Evolutionary conservation across 2,888 invertebrate genomes (phyloP), one percentile per base, ranked within the genome.

Genomic region (Lithophane semibrunnea): DNA sequence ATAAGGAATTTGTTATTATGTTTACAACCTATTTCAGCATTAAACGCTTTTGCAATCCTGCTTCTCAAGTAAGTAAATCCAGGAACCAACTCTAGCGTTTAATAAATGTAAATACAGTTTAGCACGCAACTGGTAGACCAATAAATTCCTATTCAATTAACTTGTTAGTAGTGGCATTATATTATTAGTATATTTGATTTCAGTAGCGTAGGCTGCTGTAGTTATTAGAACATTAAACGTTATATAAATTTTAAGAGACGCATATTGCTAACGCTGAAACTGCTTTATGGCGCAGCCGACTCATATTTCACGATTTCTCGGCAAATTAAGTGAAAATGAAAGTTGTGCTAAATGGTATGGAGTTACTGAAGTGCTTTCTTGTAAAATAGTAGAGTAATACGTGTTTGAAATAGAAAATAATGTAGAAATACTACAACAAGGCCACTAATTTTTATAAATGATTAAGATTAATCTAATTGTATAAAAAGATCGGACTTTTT

Each of bases 131-230:
- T 80, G 75, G 68, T 71, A 69, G 65, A 83, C 82, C 84, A 73
- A 88, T 88, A 90, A 88, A 90, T 85, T 83, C 61, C 54, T 79
- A 82, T 90, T 89, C 88, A 91, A 92, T 92, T 92, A 91, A 90
- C 88, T 90, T 88, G 90, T 90, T 79, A 86, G 88, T 85, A 84
- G 87, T 88, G 82, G 88, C 80, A 86, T 88, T 92, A 91, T 91
- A 92, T 91, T 92, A 87, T 85, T 82, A 89, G 86, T 90, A 90
- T 89, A 91, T 92, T 92, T 90, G 91, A 91, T 92, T 91, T 91
- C 86, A 88, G 88, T 83, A 82, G 88, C 88, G 90, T 92, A 90
- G 91, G 90, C 85, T 80, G 84, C 79, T 80, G 87, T 91, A 88
- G 90, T 92, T 93, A 91, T 92, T 91, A 91, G 85, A 85, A 84